phyloP scores from a whole-genome alignment of 2,888 invertebrate genomes.

The Dicyrtoma fusca region DNA sequence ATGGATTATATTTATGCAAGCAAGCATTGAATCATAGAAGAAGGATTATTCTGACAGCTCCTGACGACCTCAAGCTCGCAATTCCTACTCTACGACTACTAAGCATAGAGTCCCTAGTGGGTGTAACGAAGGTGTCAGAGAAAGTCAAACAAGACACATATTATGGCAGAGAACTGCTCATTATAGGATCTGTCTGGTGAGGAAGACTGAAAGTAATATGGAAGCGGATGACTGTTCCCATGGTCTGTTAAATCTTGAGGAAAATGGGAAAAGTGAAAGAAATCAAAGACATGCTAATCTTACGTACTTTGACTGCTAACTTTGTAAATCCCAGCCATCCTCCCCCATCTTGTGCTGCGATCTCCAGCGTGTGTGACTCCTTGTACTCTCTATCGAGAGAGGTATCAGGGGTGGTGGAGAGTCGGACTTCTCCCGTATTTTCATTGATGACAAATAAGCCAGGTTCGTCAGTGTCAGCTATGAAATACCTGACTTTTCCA shows the following conservation, averaged over 20 bases:
- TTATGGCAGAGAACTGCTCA: too few relatives aligned
- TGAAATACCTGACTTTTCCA: conserved; percentile 72
- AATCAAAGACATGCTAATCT: neutral
- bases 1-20: too few relatives aligned
- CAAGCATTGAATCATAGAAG: too few relatives aligned
- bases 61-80: too few relatives aligned
- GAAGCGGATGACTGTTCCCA: neutral
- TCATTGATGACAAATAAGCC: conserved; percentile 61
- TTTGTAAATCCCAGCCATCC: conserved; percentile 75
- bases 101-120: too few relatives aligned
- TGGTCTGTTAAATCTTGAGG: neutral
- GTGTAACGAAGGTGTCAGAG: too few relatives aligned
- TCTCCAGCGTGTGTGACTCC: conserved; percentile 53
- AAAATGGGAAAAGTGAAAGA: neutral
- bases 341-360: conserved; percentile 82
- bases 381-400: conserved; percentile 55
- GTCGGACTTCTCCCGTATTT: conserved; percentile 59
- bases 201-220: too few relatives aligned
- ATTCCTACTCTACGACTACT: too few relatives aligned
- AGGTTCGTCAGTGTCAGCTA: conserved; percentile 61
- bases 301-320: conserved; percentile 74
- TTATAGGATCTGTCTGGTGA: too few relatives aligned
- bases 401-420: conserved; percentile 48
- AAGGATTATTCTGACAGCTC: too few relatives aligned
- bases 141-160: too few relatives aligned